Percentiles rank a stretch among this genome's conserved stretches.
Evolutionary conservation across 1,140 invertebrate species (phyloP).

Genomic region (Phocides pigmalion): DNA sequence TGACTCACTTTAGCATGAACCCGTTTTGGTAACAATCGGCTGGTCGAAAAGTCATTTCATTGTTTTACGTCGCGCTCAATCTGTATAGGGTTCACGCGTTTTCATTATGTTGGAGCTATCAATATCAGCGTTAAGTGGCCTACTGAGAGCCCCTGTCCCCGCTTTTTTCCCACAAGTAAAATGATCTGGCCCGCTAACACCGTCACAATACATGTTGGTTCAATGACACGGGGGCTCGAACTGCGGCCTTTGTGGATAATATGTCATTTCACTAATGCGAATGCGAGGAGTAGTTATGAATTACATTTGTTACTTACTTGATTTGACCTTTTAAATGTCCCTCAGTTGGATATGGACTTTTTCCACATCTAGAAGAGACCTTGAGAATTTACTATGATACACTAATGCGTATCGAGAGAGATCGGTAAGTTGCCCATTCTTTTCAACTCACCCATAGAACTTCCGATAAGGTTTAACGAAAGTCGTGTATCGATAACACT

Average conservation of each 20-base stretch:
- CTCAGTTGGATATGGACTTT: too few relatives aligned
- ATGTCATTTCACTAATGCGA: conserved; percentile 29
- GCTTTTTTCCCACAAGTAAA: conserved; percentile 59
- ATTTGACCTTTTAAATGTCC: too few relatives aligned
- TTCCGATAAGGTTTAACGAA: too few relatives aligned
- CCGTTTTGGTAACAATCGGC: conserved; percentile 39
- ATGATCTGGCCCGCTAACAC: conserved; percentile 46
- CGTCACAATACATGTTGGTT: conserved; percentile 42
- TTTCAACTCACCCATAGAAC: too few relatives aligned
- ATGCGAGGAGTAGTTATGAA: background rate
- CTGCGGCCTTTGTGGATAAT: conserved; percentile 35
- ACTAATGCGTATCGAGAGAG: too few relatives aligned
- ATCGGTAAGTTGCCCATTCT: too few relatives aligned
- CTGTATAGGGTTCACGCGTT: conserved; percentile 25
- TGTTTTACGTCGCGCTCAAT: conserved; percentile 17
- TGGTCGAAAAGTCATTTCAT: conserved; percentile 35
- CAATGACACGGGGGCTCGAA: conserved; percentile 48
- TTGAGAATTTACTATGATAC: too few relatives aligned
- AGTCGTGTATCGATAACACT: too few relatives aligned
- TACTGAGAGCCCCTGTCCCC: conserved; percentile 44
- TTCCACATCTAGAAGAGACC: too few relatives aligned
- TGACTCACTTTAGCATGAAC: conserved; percentile 34
- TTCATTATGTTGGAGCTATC: conserved; percentile 44
- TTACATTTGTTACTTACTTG: background rate
- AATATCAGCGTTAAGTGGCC: conserved; percentile 52